phyloP scores from a whole-genome alignment of 2,888 invertebrate genomes.

The Gastrophysa polygoni region DNA sequence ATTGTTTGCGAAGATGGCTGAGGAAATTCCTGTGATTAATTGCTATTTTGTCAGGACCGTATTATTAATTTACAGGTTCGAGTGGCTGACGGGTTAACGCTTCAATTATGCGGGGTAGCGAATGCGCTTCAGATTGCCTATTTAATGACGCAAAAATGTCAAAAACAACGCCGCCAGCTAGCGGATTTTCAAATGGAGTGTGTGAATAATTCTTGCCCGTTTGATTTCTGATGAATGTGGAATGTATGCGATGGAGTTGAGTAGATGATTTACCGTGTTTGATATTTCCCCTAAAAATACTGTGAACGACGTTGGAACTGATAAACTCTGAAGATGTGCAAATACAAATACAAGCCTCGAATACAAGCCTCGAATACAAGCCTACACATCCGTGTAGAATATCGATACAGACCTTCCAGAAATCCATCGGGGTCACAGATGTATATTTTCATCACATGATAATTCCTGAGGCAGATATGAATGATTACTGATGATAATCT shows the following conservation, averaged over 20 bases:
- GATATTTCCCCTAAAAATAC: no score
- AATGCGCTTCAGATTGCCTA: slow-evolving; percentile 12
- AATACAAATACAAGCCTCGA: no score
- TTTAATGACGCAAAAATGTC: slow-evolving; percentile 26
- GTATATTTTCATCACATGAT: no score
- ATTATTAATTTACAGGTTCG: slow-evolving; percentile 34
- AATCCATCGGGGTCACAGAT: no score
- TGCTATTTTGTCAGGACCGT: slow-evolving; percentile 40
- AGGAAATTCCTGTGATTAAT: slow-evolving; percentile 46
- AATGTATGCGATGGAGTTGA: background rate
- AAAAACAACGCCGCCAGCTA: slow-evolving; percentile 20
- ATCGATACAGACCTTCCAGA: no score
- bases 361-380: no score
- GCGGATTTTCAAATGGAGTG: slow-evolving; percentile 10
- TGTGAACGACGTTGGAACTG: no score
- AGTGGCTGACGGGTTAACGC: slow-evolving; percentile 30
- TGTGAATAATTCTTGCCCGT: background rate
- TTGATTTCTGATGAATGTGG: background rate
- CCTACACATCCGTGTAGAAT: no score
- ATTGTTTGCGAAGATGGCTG: slow-evolving; percentile 28
- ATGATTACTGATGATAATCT: no score
- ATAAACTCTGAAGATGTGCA: no score
- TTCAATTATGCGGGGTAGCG: slow-evolving; percentile 14
- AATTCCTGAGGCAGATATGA: no score
- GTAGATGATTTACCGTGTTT: no score